These are phyloP conservation scores for Aldrovandia affinis DNA, from an alignment of 2,797 vertebrate species.

Conservation along the genomic window DNA sequence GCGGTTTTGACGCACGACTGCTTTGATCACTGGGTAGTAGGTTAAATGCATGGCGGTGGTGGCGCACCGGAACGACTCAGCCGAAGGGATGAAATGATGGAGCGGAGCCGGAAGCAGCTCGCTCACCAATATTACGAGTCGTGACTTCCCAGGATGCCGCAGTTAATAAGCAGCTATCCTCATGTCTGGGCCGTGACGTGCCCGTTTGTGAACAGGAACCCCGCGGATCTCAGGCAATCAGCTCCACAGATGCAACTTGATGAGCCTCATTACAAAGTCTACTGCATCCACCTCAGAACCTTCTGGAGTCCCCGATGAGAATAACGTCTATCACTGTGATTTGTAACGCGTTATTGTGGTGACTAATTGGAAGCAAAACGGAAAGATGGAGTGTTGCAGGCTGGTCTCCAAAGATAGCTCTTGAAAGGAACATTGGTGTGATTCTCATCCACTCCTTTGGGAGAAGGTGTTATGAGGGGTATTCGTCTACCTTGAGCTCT, in stretches of 20 bases:
- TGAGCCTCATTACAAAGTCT: slow-evolving; percentile 49
- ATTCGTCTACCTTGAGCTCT: slow-evolving; percentile 6
- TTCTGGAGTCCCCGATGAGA: slow-evolving; percentile 41
- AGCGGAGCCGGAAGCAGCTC: slow-evolving; percentile 29
- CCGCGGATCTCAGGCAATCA: slow-evolving; percentile 33
- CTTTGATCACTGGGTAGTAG: not conserved
- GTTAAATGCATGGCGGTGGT: not conserved
- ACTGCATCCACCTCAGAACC: slow-evolving; percentile 39
- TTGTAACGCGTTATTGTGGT: slow-evolving; percentile 35
- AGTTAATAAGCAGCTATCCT: slow-evolving; percentile 40
- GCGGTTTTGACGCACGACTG: not conserved
- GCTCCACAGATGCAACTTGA: slow-evolving; percentile 41
- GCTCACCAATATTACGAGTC: slow-evolving; percentile 31
- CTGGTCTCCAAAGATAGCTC: slow-evolving; percentile 25
- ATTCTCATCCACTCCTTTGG: slow-evolving; percentile 10
- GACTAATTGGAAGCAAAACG: slow-evolving; percentile 45
- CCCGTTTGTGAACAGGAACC: slow-evolving; percentile 42
- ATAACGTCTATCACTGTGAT: slow-evolving; percentile 43
- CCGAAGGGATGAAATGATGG: not conserved
- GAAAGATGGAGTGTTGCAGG: slow-evolving; percentile 28
- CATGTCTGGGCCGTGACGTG: slow-evolving; percentile 17
- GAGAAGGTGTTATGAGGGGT: slow-evolving; percentile 22
- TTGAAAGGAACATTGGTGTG: slow-evolving; percentile 22
- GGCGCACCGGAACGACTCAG: not conserved
- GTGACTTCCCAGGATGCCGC: slow-evolving; percentile 22